Evolutionary conservation across 2,797 vertebrate genomes (phyloP).

Genomic region (Valencia hispanica): DNA sequence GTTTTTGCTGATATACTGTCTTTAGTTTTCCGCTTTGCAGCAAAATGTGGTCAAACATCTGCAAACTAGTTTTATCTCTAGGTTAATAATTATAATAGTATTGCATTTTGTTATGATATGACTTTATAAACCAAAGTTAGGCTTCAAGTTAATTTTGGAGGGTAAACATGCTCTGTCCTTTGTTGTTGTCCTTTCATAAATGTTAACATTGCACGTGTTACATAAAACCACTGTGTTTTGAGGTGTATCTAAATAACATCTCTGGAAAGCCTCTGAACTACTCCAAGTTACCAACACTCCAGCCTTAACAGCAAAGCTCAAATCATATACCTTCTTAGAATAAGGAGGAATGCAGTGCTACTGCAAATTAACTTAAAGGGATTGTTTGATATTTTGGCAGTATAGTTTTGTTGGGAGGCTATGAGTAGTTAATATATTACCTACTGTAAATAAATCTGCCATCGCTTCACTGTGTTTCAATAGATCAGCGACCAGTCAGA

Average conservation of each 20-base stretch:
- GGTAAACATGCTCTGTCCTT: background rate
- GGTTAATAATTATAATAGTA: background rate
- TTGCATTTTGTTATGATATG: background rate
- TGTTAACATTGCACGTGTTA: background rate
- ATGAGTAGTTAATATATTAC: background rate
- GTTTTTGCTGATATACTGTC: no score
- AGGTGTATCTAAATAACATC: background rate
- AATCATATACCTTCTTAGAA: background rate
- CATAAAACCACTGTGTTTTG: background rate
- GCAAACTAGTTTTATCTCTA: background rate
- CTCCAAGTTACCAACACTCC: background rate
- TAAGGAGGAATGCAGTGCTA: background rate
- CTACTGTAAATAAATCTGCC: background rate
- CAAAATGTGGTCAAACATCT: background rate
- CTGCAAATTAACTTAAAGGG: background rate
- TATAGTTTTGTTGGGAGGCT: background rate
- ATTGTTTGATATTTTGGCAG: background rate
- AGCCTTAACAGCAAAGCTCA: background rate
- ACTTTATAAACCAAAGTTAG: background rate
- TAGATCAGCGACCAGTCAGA: background rate
- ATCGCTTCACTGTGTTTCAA: background rate
- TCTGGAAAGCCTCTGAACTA: background rate
- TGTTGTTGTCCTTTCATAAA: background rate
- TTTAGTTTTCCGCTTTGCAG: background rate
- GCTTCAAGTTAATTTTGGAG: background rate